Evolutionary conservation across 2,113 vertebrate genomes (phyloP).

Genomic region (Panthera leo): DNA sequence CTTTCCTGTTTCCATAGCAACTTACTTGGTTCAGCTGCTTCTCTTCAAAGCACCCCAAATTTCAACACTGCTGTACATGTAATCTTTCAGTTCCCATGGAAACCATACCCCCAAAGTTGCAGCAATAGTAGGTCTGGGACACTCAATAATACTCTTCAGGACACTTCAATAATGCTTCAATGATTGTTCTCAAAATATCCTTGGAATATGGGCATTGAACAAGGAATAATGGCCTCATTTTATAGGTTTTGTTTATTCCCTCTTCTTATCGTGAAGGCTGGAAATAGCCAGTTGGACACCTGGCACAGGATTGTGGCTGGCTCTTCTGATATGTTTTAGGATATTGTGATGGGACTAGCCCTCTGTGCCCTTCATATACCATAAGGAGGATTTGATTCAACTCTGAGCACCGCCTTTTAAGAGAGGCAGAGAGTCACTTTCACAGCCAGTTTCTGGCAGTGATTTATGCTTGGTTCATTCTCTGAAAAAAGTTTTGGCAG

Average conservation of each 20-base stretch:
- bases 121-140: neutral
- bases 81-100: neutral
- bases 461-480: neutral
- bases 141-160: neutral
- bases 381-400: neutral
- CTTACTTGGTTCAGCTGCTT: neutral
- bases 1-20: conserved; percentile 12
- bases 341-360: too few species aligned
- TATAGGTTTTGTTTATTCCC: neutral
- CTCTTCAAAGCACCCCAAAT: neutral
- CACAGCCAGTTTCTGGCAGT: too few species aligned
- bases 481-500: neutral
- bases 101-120: neutral
- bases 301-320: neutral
- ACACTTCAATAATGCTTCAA: neutral
- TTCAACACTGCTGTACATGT: neutral
- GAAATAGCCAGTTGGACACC: neutral
- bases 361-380: neutral
- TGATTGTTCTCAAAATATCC: neutral
- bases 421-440: neutral
- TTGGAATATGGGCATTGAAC: neutral
- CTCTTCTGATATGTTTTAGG: neutral
- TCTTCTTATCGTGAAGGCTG: neutral
- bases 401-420: neutral
- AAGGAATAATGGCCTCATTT: neutral